A percentile compares a stretch with the other conserved stretches of the same genome.
phyloP scores from a whole-genome alignment of 2,888 invertebrate genomes.

The Yponomeuta evonymella region DNA sequence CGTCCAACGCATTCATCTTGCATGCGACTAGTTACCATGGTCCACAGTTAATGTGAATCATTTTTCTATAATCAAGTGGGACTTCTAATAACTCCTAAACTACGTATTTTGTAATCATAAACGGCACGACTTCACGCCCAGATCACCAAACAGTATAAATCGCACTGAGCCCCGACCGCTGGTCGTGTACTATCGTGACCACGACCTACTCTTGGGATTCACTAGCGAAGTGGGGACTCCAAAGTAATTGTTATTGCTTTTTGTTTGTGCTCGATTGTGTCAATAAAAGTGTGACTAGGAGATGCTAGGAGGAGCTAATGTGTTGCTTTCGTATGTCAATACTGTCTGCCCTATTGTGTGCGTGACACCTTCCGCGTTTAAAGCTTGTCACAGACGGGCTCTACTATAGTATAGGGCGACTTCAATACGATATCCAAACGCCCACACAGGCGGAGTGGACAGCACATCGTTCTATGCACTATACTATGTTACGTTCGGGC shows the following conservation, averaged over 20 bases:
- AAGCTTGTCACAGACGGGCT: too few species aligned
- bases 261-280: not conserved
- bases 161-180: not conserved
- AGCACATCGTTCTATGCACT: too few species aligned
- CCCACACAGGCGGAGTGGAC: too few species aligned
- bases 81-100: not conserved
- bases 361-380: too few species aligned
- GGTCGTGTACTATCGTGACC: not conserved
- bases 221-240: not conserved
- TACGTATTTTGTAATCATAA: not conserved
- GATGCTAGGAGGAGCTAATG: not conserved
- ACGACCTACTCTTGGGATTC: not conserved
- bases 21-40: too few species aligned
- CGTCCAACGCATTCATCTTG: too few species aligned
- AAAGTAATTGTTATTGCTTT: constrained; percentile 1
- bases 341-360: not conserved
- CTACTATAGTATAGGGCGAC: too few species aligned
- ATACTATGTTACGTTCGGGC: too few species aligned
- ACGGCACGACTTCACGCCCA: not conserved
- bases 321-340: not conserved
- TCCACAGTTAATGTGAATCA: not conserved
- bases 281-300: not conserved
- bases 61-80: not conserved
- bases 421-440: too few species aligned
- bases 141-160: not conserved